These are phyloP conservation scores for Spodoptera litura DNA, from an alignment of 1,140 invertebrate species.

Conservation along the genomic window DNA sequence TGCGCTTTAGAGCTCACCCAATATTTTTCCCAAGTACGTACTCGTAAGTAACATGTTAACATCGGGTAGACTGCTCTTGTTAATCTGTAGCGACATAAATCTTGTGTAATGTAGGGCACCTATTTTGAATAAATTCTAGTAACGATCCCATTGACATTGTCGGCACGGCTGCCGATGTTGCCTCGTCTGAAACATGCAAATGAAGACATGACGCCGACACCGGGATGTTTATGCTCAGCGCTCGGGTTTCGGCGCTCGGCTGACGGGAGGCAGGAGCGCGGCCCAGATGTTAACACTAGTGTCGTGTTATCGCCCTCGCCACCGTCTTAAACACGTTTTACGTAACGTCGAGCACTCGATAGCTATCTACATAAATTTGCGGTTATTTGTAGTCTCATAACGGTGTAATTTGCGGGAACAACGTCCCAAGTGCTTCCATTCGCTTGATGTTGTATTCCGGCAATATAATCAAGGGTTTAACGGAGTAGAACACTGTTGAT, in stretches of 20 bases:
- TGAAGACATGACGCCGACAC: conserved; percentile 72
- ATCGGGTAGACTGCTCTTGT: conserved; percentile 17
- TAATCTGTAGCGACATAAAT: conserved; percentile 52
- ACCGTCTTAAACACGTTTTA: conserved; percentile 76
- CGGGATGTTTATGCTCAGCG: conserved; percentile 68
- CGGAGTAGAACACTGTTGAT: conserved; percentile 46
- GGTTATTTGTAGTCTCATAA: conserved; percentile 77
- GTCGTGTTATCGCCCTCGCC: conserved; percentile 67
- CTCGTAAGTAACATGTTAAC: conserved; percentile 21
- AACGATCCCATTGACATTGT: conserved; percentile 69
- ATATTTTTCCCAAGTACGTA: conserved; percentile 7
- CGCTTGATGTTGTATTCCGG: conserved; percentile 64
- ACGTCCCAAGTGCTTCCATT: conserved; percentile 66
- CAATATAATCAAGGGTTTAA: conserved; percentile 61
- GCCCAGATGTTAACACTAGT: conserved; percentile 74
- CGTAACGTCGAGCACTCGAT: conserved; percentile 75
- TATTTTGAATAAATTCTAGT: conserved; percentile 72
- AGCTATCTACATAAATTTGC: conserved; percentile 81
- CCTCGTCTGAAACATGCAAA: conserved; percentile 73
- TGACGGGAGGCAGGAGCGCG: conserved; percentile 37
- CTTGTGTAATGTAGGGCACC: conserved; percentile 45
- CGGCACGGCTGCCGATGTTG: conserved; percentile 58
- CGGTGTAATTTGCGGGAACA: conserved; percentile 72
- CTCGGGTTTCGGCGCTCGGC: conserved; percentile 53
- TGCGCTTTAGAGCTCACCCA: conserved; percentile 64